These are phyloP conservation scores for Perccottus glenii DNA, from an alignment of 2,113 vertebrate species.

Conservation along the genomic window DNA sequence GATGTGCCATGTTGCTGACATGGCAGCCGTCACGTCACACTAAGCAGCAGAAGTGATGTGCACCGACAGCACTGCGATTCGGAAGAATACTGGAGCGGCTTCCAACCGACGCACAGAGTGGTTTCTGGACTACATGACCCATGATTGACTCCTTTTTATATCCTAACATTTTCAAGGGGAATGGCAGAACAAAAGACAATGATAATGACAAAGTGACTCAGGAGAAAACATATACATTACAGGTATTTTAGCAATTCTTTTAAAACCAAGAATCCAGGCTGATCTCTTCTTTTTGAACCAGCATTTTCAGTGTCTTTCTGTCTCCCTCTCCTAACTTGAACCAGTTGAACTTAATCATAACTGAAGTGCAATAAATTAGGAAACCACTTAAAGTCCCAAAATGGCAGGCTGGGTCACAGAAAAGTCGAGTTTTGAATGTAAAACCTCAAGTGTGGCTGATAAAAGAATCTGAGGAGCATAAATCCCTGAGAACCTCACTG, in stretches of 20 bases:
- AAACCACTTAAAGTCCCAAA: conserved; percentile 53
- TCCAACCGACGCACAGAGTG: conserved; percentile 37
- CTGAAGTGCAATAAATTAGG: conserved; percentile 54
- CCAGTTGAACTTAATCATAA: conserved; percentile 33
- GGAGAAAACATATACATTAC: neutral
- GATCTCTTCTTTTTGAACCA: conserved; percentile 6
- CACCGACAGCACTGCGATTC: conserved; percentile 67
- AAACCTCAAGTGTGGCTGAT: conserved; percentile 41
- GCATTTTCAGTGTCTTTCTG: conserved; percentile 5
- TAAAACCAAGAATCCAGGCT: no score
- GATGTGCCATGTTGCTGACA: conserved; percentile 79
- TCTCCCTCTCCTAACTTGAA: conserved; percentile 8
- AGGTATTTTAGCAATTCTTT: neutral
- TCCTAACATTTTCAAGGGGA: conserved; percentile 15
- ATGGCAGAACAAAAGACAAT: conserved; percentile 13
- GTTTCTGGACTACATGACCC: conserved; percentile 30
- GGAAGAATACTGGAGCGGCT: conserved; percentile 46
- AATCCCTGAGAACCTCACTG: conserved; percentile 30
- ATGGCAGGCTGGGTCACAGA: conserved; percentile 43
- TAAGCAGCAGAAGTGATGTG: conserved; percentile 75
- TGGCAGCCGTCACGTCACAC: conserved; percentile 76
- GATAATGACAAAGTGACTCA: neutral
- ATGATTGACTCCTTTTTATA: conserved; percentile 17
- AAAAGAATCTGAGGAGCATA: conserved; percentile 51
- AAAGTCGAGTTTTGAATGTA: conserved; percentile 49